A percentile compares a stretch with the other conserved stretches of the same genome.
Evolutionary conservation across 35 echinoderm and acorn worm genomes (phyloP).

Genomic region (Lytechinus variegatus): DNA sequence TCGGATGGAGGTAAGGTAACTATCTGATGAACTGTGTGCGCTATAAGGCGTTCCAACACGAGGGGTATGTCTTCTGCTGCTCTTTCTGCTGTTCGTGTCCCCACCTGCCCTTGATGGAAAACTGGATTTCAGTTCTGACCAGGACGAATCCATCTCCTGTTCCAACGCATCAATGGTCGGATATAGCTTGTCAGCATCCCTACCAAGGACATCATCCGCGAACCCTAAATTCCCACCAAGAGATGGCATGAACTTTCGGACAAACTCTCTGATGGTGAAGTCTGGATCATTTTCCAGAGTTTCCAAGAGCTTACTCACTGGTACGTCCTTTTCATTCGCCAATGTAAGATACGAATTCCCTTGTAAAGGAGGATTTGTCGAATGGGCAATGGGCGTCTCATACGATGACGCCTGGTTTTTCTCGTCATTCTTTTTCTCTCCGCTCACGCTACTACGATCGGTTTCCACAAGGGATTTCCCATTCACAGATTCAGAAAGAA

Average conservation of each 20-base stretch:
- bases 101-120: slow-evolving; percentile 19
- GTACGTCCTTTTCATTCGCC: slow-evolving; percentile 42
- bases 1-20: slow-evolving; percentile 12
- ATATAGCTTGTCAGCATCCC: slow-evolving; percentile 31
- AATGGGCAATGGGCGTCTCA: neutral
- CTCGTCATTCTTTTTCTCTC: neutral
- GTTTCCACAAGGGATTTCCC: neutral
- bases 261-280: slow-evolving; percentile 78
- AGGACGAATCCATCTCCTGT: slow-evolving; percentile 5
- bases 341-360: neutral
- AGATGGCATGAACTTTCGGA: slow-evolving; percentile 62
- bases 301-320: slow-evolving; percentile 59
- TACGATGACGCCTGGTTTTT: neutral
- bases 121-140: slow-evolving; percentile 16
- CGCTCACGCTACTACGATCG: neutral
- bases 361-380: neutral
- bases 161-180: slow-evolving; percentile 26
- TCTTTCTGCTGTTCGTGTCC: slow-evolving; percentile 6
- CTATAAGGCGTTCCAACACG: slow-evolving; percentile 26
- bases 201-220: neutral
- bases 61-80: slow-evolving; percentile 37
- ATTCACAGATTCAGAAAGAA: neutral
- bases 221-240: neutral
- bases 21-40: slow-evolving; percentile 22
- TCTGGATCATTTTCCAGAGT: slow-evolving; percentile 82